phyloP scores from a whole-genome alignment of 2,113 vertebrate species.

The Crotophaga sulcirostris region DNA sequence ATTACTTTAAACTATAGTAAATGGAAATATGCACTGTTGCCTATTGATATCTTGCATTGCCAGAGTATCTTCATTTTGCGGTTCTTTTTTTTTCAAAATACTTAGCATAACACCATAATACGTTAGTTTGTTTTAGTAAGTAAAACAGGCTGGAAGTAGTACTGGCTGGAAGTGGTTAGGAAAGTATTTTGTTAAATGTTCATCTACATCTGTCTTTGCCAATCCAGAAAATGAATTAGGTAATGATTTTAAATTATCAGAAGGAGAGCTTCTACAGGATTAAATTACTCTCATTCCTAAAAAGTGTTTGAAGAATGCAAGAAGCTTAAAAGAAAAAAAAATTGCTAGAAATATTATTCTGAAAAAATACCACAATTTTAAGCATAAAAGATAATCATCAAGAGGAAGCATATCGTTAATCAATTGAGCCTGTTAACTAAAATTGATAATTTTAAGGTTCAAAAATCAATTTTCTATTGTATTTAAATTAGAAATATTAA shows the following conservation, averaged over 20 bases:
- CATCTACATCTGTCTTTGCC: background rate
- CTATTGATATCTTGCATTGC: background rate
- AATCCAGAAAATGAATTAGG: background rate
- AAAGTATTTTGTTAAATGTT: background rate
- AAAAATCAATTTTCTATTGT: background rate
- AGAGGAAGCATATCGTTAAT: background rate
- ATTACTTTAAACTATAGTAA: background rate
- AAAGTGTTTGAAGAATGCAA: background rate
- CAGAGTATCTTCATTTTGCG: fast-evolving
- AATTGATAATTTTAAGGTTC: background rate
- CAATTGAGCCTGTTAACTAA: background rate
- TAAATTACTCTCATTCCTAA: background rate
- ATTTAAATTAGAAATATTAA: background rate
- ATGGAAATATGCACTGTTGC: background rate
- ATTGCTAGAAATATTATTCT: background rate
- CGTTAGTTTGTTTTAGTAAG: background rate
- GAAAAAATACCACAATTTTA: background rate
- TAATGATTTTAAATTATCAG: background rate
- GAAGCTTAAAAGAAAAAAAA: background rate
- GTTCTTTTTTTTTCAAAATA: background rate
- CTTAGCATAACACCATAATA: background rate
- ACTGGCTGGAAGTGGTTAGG: background rate
- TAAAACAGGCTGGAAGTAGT: background rate
- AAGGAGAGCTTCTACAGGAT: background rate
- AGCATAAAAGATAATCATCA: background rate